Percentiles rank a stretch among this genome's conserved stretches.
phyloP scores from a whole-genome alignment of 2,113 vertebrate species.

The rabbit (Oryctolagus cuniculus) region mOryCun1.1 NC_091436.1:130791501-130792000 shows the following conservation, averaged over 20 bases:
- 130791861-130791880: conserved; percentile 88
- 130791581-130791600: not conserved
- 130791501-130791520: no score
- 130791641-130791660: not conserved
- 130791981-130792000: not conserved
- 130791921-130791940: conserved; percentile 16
- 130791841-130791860: conserved; percentile 89
- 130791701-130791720: conserved; percentile 90
- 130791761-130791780: conserved; percentile 90
- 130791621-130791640: no score
- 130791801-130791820: conserved; percentile 91
- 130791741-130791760: conserved; percentile 88
- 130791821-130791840: conserved; percentile 90
- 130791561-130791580: not conserved
- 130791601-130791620: not conserved
- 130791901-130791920: conserved; percentile 33
- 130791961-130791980: not conserved
- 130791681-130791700: conserved; percentile 80
- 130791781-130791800: conserved; percentile 89
- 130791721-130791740: conserved; percentile 89
- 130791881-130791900: conserved; percentile 44
- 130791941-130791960: not conserved
- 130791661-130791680: not conserved
- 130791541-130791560: not conserved
- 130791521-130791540: no score